These are phyloP conservation scores for Haplotaxodon microlepis DNA, from an alignment of 2,113 vertebrate species.

Conservation along the genomic window DNA sequence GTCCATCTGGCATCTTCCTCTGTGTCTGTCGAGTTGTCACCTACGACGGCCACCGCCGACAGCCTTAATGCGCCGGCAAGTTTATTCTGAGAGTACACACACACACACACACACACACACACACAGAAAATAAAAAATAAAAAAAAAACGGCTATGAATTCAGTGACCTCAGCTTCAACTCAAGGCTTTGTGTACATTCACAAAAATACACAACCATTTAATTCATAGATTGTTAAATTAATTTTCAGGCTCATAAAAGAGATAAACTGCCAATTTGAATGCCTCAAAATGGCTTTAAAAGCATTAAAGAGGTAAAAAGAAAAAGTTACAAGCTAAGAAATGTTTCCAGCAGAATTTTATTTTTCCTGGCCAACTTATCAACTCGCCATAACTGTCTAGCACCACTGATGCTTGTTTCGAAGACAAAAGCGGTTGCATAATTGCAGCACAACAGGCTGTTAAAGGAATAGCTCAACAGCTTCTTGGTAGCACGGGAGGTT, in stretches of 20 bases:
- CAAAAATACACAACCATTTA: neutral
- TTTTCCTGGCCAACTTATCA: neutral
- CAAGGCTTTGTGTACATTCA: neutral
- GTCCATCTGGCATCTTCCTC: slow-evolving; percentile 67
- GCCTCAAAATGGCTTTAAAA: neutral
- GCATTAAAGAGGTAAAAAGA: fast-evolving
- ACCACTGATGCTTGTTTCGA: neutral
- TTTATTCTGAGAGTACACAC: neutral
- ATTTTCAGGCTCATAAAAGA: neutral
- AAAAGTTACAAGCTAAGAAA: neutral
- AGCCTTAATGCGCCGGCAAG: neutral
- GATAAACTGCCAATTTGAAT: fast-evolving
- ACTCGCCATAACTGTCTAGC: neutral
- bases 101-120: neutral
- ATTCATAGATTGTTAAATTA: neutral
- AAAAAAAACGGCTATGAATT: neutral
- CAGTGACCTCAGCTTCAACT: neutral
- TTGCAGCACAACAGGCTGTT: neutral
- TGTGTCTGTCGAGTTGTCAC: slow-evolving; percentile 68
- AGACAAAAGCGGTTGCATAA: neutral
- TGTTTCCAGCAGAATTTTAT: neutral
- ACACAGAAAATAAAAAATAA: too few relatives aligned
- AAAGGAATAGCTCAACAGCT: neutral
- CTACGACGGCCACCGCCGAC: slow-evolving; percentile 1
- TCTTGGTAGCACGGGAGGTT: neutral